Evolutionary conservation across 30 jellyfish, hydroid and myxozoan species (phyloP).

Genomic region (Hydractinia echinata): DNA sequence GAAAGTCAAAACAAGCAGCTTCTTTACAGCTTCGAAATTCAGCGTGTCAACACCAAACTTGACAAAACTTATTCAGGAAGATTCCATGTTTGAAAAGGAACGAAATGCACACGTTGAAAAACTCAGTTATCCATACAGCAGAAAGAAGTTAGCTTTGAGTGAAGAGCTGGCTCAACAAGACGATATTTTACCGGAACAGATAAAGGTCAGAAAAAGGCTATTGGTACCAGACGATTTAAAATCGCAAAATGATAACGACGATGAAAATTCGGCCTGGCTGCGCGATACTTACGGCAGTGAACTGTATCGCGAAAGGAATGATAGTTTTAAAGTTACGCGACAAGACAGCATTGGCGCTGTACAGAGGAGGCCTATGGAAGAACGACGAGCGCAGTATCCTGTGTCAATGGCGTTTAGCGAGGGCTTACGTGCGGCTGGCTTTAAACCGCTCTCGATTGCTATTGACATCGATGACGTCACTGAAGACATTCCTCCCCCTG

Average conservation of each 20-base stretch:
- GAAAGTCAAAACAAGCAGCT: slow-evolving; percentile 33
- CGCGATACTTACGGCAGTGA: slow-evolving; percentile 19
- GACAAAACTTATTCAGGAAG: slow-evolving; percentile 62
- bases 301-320: slow-evolving; percentile 6
- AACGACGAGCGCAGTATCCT: slow-evolving; percentile 49
- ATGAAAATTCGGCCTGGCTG: no score
- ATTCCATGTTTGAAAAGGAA: slow-evolving; percentile 64
- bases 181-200: neutral
- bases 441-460: slow-evolving; percentile 44
- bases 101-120: slow-evolving; percentile 18
- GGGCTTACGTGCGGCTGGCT: slow-evolving; percentile 17
- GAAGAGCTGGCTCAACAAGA: neutral
- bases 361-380: slow-evolving; percentile 37
- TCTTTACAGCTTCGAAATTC: slow-evolving; percentile 45
- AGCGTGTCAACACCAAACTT: slow-evolving; percentile 81
- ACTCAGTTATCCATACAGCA: neutral
- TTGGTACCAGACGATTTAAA: slow-evolving; percentile 3
- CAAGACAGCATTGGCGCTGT: slow-evolving; percentile 32
- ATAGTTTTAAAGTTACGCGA: slow-evolving; percentile 10
- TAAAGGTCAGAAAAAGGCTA: neutral
- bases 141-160: slow-evolving; percentile 6
- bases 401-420: slow-evolving; percentile 47
- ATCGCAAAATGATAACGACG: neutral
- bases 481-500: neutral
- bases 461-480: slow-evolving; percentile 35